phyloP scores from a whole-genome alignment of 2,888 invertebrate species.

The Tricholauxania praeusta region DNA sequence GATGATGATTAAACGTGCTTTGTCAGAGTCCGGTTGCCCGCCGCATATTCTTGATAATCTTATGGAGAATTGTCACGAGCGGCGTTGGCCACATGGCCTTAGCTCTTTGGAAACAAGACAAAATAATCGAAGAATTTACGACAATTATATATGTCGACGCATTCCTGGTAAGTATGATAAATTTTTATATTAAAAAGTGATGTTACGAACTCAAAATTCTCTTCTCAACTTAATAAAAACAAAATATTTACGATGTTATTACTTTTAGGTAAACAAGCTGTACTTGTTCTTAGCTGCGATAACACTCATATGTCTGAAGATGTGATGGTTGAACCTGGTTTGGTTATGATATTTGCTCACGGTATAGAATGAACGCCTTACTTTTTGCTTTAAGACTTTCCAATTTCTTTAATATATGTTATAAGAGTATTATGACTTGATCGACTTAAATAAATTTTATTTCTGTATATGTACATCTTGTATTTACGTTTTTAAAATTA shows the following conservation, averaged over 20 bases:
- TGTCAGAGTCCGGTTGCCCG: conserved; percentile 95
- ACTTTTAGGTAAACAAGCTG: conserved; percentile 90
- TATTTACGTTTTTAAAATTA: background rate
- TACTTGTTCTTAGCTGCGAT: conserved; percentile 93
- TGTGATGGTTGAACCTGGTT: conserved; percentile 95
- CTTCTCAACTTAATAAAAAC: too few relatives aligned
- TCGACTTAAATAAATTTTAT: background rate
- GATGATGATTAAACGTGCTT: conserved; percentile 92
- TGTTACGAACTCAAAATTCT: background rate
- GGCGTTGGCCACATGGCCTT: conserved; percentile 94
- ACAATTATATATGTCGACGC: conserved; percentile 93
- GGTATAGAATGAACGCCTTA: conserved; percentile 79
- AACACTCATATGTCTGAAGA: conserved; percentile 95
- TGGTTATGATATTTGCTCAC: conserved; percentile 99
- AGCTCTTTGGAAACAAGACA: conserved; percentile 94
- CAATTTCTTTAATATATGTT: background rate
- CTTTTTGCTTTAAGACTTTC: conserved; percentile 2
- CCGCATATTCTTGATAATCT: conserved; percentile 92
- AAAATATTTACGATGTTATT: background rate
- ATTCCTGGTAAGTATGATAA: conserved; percentile 78
- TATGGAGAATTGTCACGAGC: conserved; percentile 97
- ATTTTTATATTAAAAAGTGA: conserved; percentile 13
- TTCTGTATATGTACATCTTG: background rate
- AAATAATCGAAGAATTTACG: conserved; percentile 90
- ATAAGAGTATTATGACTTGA: background rate